Conservation (phyloP, 1,140 invertebrate genomes). For the Magallana ariakensis region DNA sequence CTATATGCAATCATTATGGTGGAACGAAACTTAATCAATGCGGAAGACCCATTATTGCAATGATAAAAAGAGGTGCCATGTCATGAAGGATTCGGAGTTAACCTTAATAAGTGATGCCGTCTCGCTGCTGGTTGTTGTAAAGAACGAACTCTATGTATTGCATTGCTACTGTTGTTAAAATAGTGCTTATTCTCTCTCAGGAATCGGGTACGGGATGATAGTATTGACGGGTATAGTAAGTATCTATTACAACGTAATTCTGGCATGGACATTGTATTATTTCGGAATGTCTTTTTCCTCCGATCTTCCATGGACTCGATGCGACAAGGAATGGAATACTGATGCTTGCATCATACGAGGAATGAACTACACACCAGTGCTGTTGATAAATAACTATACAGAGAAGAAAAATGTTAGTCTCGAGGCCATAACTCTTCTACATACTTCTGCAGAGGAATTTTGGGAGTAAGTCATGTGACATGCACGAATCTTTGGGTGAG, state of each 20-base stretch:
- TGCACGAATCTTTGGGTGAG: too few relatives aligned
- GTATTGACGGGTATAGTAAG: conserved; percentile 97
- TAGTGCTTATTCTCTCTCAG: conserved; percentile 34
- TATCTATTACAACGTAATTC: conserved; percentile 97
- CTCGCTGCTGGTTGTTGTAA: background rate
- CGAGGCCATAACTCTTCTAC: background rate
- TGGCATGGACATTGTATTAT: conserved; percentile 96
- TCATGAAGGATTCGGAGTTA: too few relatives aligned
- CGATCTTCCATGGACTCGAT: conserved; percentile 65
- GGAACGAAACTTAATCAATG: too few relatives aligned
- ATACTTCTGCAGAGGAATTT: conserved; percentile 64
- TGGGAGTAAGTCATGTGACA: conserved; percentile 59
- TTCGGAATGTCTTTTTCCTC: conserved; percentile 90
- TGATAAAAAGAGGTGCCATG: too few relatives aligned
- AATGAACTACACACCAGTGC: background rate
- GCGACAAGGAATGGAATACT: conserved; percentile 69
- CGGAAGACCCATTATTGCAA: too few relatives aligned
- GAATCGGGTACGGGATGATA: conserved; percentile 72
- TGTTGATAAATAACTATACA: background rate
- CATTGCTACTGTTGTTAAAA: too few relatives aligned
- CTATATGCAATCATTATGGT: too few relatives aligned
- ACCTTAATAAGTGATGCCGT: background rate
- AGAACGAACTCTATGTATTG: too few relatives aligned
- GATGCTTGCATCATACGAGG: conserved; percentile 46
- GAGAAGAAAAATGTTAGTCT: background rate